Base-by-base conservation (phyloP, 2,797 vertebrate species). In the Morelia viridis region DNA sequence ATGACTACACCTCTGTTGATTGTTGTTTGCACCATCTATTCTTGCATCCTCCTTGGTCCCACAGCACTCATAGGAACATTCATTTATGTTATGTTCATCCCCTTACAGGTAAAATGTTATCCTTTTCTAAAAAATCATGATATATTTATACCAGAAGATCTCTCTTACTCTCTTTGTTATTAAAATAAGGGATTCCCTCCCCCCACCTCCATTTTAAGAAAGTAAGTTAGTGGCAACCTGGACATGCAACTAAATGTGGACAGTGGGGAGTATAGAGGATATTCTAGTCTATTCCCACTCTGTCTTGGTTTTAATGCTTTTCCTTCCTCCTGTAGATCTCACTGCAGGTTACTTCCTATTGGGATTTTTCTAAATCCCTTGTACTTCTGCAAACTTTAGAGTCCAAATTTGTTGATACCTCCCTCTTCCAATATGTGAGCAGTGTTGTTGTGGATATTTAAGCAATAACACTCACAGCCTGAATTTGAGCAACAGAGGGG, bases 11-110 rank as follows among this genome's bases (percentile, higher is more conserved):
- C 98, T 0, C 35, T 98, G 62, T 94, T 98, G 28, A 95, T 98
- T 46, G 10, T 96, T 0, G 61, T 96, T 5, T 97, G 97, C 3
- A 91, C 97, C 0, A 3, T 95, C 56, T 98, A 98, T 1, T 84
- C 97, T 68, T 98, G 97, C 94, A 94, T 95, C 85, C 95, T 98
- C 68, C 95, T 98, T 91, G 98, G 98, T 65, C 96, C 95, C 90
- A 98, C 98, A 0, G 98, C 98, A 2, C 96, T 99, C 83, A 95
- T 97, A 0, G 98, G 98, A 89, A 93, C 98, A 80, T 2, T 89
- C 4, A 95, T 94, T 61, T 98, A 97, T 94, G 0, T 97, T 71
- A 4, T 98, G 88, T 98, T 98, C 89, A 89, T 98, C 41, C 98
- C 97, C 1, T 0, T 98, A 90, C 98, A 98, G 98, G 98, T 98